Evolutionary conservation across 2,888 invertebrate species (phyloP).

Genomic region (Falcaria lacertinaria): DNA sequence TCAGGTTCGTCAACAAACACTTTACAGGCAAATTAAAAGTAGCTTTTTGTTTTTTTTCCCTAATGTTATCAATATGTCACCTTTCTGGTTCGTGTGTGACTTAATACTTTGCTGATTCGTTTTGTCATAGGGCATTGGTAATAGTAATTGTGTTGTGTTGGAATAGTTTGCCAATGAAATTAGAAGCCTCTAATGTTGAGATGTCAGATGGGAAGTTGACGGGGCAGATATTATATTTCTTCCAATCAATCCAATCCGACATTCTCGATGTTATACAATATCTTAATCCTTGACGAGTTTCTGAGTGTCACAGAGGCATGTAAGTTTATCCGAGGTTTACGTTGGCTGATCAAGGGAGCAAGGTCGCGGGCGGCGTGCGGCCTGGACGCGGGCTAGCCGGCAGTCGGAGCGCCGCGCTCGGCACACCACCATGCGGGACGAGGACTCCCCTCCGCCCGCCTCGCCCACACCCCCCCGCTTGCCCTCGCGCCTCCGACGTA

Average conservation of each 20-base stretch:
- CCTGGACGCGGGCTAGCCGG: slow-evolving; percentile 30
- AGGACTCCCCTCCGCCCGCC: slow-evolving; percentile 49
- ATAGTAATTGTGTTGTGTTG: too few species aligned
- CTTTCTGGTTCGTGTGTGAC: too few species aligned
- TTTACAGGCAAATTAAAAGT: not conserved
- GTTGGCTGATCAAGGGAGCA: slow-evolving; percentile 50
- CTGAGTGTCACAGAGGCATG: not conserved
- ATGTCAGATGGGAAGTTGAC: not conserved
- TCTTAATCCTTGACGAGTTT: slow-evolving; percentile 32
- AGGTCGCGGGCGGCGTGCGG: slow-evolving; percentile 32
- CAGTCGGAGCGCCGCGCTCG: slow-evolving; percentile 52
- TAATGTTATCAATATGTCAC: too few species aligned
- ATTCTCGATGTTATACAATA: not conserved
- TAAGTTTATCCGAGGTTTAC: slow-evolving; percentile 56
- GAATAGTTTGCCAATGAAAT: too few species aligned
- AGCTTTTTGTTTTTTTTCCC: too few species aligned
- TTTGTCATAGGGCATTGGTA: too few species aligned
- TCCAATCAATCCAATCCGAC: not conserved
- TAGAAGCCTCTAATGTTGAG: too few species aligned
- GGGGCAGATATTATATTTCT: not conserved
- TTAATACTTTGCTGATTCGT: too few species aligned
- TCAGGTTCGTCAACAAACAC: not conserved
- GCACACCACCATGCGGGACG: slow-evolving; percentile 57
- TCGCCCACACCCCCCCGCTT: slow-evolving; percentile 35
- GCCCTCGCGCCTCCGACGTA: slow-evolving; percentile 69